Evolutionary conservation across 2,888 invertebrate genomes (phyloP).

Genomic region (Drosophila suboccidentalis): DNA sequence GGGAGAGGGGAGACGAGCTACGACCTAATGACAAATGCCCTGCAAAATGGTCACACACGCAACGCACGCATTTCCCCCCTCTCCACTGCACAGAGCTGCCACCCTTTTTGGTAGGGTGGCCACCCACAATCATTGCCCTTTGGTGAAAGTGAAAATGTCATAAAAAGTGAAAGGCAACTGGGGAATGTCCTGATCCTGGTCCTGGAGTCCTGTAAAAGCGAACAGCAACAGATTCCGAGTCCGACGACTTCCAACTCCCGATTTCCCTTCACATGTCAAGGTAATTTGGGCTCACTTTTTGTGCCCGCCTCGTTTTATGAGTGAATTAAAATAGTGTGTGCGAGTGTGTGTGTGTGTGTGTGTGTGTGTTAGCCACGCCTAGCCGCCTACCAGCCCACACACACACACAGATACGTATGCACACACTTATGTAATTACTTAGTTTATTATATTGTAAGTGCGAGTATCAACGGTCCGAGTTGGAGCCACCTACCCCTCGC

Average conservation of each 20-base stretch:
- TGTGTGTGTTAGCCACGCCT: conserved; percentile 50
- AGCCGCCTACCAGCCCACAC: conserved; percentile 32
- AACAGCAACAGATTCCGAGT: conserved; percentile 15
- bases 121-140: conserved; percentile 47
- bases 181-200: conserved; percentile 53
- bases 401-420: conserved; percentile 26
- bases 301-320: conserved; percentile 75
- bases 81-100: neutral
- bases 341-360: conserved; percentile 4
- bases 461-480: conserved; percentile 63
- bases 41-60: conserved; percentile 74
- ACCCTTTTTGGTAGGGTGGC: conserved; percentile 5
- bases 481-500: conserved; percentile 9
- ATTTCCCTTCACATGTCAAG: conserved; percentile 68
- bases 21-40: conserved; percentile 73
- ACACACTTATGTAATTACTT: conserved; percentile 72
- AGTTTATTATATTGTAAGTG: conserved; percentile 80
- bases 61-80: conserved; percentile 47
- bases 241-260: conserved; percentile 4
- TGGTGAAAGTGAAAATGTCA: conserved; percentile 78
- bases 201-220: conserved; percentile 7
- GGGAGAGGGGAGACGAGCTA: neutral
- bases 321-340: conserved; percentile 73
- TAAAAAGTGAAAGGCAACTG: conserved; percentile 81
- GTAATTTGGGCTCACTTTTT: conserved; percentile 81